Percentiles rank a stretch among this genome's conserved stretches.
Evolutionary conservation across 1,140 invertebrate species (phyloP).

Genomic region (Saccostrea glomerata): DNA sequence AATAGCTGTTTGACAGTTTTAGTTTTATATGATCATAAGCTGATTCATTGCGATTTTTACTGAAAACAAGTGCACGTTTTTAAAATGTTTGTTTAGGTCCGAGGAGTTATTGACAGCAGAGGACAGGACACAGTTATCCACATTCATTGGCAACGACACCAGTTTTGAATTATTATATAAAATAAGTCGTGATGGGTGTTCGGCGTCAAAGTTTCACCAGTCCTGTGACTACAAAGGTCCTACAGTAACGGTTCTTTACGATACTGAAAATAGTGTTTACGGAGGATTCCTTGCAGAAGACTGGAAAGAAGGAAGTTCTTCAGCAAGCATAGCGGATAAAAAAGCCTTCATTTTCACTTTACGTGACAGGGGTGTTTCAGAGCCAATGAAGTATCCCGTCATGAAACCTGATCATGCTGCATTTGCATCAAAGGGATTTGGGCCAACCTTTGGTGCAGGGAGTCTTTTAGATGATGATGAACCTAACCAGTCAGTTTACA

Average conservation of each 20-base stretch:
- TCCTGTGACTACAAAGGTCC: conserved; percentile 60
- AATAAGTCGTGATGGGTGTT: conserved; percentile 52
- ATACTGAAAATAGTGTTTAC: conserved; percentile 54
- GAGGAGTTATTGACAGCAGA: background rate
- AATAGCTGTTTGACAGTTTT: too few species aligned
- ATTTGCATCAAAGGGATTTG: background rate
- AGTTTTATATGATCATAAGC: too few species aligned
- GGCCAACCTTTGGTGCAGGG: background rate
- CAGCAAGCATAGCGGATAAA: background rate
- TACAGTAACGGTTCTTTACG: conserved; percentile 60
- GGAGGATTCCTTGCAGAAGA: conserved; percentile 57
- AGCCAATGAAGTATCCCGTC: background rate
- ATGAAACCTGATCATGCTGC: background rate
- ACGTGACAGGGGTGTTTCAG: background rate
- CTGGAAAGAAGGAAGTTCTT: conserved; percentile 42
- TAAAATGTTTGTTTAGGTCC: background rate
- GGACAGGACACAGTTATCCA: background rate
- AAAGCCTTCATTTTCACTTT: background rate
- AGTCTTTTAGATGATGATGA: background rate
- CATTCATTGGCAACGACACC: conserved; percentile 1
- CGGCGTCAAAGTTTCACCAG: conserved; percentile 54
- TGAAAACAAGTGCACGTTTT: too few species aligned
- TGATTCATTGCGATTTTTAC: too few species aligned
- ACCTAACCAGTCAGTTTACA: too few species aligned
- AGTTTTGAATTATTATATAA: conserved; percentile 51